phyloP scores from a whole-genome alignment of 2,113 vertebrate genomes.

The Hippocampus comes region DNA sequence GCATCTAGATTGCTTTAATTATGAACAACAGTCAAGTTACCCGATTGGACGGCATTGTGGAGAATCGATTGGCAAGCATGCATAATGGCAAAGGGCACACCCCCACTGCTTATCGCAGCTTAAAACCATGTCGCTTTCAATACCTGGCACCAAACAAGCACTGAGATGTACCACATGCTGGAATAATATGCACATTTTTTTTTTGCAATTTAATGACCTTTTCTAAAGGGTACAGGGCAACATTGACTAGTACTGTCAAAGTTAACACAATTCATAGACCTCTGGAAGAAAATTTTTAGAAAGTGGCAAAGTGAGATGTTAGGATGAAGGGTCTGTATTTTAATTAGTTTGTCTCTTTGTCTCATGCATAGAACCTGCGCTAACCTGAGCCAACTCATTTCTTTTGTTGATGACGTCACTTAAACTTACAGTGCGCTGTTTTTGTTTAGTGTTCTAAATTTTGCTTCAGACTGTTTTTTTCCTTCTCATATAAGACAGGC shows the following conservation, averaged over 20 bases:
- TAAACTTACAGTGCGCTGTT: neutral
- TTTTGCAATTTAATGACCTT: constrained; percentile 22
- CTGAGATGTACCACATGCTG: constrained; percentile 6
- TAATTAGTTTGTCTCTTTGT: neutral
- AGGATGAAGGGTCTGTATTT: neutral
- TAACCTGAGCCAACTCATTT: neutral
- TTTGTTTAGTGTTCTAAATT: neutral
- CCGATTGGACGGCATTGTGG: constrained; percentile 65
- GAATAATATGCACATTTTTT: constrained; percentile 16
- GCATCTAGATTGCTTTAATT: constrained; percentile 81
- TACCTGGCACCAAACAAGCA: constrained; percentile 38
- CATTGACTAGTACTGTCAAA: constrained; percentile 17
- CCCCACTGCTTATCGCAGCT: constrained; percentile 57
- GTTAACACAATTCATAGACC: neutral
- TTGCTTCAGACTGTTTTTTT: neutral
- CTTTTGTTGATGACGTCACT: neutral
- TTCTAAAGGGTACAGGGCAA: constrained; percentile 14
- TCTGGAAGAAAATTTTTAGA: neutral
- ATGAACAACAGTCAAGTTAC: constrained; percentile 75
- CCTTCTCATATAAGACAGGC: no score
- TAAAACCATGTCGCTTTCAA: constrained; percentile 39
- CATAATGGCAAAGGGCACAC: constrained; percentile 71
- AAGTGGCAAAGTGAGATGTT: neutral
- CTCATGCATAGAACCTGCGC: neutral
- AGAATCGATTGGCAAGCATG: constrained; percentile 74